phyloP scores from a whole-genome alignment of 2,888 invertebrate genomes.

The Criorhina ranunculi region DNA sequence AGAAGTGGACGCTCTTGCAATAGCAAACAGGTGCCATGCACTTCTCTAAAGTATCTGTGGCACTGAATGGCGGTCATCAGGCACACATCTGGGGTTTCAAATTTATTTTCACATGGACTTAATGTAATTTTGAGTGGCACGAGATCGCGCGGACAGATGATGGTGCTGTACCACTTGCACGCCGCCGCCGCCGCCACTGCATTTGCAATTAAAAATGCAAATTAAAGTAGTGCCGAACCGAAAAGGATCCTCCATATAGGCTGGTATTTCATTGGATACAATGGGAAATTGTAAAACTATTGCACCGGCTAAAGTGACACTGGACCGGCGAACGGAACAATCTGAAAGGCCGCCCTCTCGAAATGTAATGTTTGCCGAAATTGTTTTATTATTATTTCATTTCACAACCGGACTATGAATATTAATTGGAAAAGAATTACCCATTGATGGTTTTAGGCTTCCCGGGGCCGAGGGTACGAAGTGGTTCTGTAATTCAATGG shows the following conservation, averaged over 20 bases:
- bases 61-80: conserved; percentile 63
- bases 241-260: background rate
- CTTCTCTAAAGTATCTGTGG: conserved; percentile 44
- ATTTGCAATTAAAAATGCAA: conserved; percentile 75
- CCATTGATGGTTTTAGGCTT: conserved; percentile 9
- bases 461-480: background rate
- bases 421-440: conserved; percentile 59
- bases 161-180: conserved; percentile 19
- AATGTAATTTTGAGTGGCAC: conserved; percentile 70
- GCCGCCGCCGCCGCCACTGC: conserved; percentile 24
- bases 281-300: conserved; percentile 47
- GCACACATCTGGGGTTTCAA: conserved; percentile 57
- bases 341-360: too few species aligned
- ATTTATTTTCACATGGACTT: conserved; percentile 67
- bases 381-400: conserved; percentile 75
- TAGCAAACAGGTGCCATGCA: conserved; percentile 66
- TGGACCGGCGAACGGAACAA: background rate
- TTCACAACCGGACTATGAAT: conserved; percentile 68
- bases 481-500: background rate
- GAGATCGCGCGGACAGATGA: conserved; percentile 41
- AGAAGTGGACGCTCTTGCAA: conserved; percentile 3
- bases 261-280: conserved; percentile 17
- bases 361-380: conserved; percentile 65
- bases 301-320: conserved; percentile 16
- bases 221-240: conserved; percentile 35